phyloP scores from a whole-genome alignment of 2,888 invertebrate genomes.

The Euproctis similis region DNA sequence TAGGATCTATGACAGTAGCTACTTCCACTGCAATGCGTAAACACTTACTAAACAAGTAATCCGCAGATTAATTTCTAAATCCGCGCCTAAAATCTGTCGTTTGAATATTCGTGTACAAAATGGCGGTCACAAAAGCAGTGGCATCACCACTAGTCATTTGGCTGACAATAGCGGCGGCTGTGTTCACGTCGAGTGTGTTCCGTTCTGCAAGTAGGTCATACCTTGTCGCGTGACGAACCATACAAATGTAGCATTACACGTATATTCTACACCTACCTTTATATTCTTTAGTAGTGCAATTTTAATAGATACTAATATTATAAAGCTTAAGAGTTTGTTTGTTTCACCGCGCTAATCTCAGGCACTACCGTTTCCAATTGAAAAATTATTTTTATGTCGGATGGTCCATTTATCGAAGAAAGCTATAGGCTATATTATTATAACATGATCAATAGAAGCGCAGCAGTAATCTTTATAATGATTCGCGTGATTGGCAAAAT shows the following conservation, averaged over 20 bases:
- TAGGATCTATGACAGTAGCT: too few relatives aligned
- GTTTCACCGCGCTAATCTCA: slow-evolving; percentile 1
- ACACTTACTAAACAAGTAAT: background rate
- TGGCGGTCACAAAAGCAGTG: slow-evolving; percentile 11
- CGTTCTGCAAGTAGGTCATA: slow-evolving; percentile 32
- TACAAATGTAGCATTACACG: slow-evolving; percentile 12
- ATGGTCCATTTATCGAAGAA: background rate
- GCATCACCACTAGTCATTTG: slow-evolving; percentile 25
- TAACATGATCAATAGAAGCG: background rate
- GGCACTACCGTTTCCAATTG: background rate
- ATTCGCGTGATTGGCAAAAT: too few relatives aligned
- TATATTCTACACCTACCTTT: slow-evolving; percentile 10
- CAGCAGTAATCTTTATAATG: too few relatives aligned
- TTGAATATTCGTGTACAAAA: slow-evolving; percentile 11
- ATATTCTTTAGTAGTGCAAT: slow-evolving; percentile 5
- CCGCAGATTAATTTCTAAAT: background rate
- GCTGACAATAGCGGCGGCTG: slow-evolving; percentile 23
- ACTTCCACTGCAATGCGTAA: too few relatives aligned
- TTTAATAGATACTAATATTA: too few relatives aligned
- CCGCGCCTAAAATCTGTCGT: background rate
- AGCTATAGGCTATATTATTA: background rate
- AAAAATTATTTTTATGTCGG: background rate
- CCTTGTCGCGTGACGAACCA: slow-evolving; percentile 10
- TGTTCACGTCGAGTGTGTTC: slow-evolving; percentile 25
- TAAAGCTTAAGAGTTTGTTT: background rate